Base-by-base conservation (phyloP, 2,888 invertebrate species). In the Drosophila peninsularis region DNA sequence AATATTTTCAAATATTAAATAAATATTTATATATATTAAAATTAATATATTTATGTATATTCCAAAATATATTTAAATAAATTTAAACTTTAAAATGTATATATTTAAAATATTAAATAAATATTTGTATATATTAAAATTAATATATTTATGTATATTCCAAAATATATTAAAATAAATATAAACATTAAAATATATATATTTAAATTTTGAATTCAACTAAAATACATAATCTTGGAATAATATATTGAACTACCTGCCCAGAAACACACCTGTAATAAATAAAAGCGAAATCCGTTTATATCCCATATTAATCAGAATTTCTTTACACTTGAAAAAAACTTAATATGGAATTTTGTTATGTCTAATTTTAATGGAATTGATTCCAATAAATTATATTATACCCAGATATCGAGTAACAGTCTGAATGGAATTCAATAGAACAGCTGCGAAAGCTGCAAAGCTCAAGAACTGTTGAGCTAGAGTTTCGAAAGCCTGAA, bases 381-480 rank as follows among this genome's bases (percentile, higher is more conserved):
- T 9, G n/a, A 21, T 14, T 24, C 19, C 0, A 24, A 1, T 9
- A 2, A 34, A 17, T 11, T 1, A 34, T 3, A 11, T 45, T 34
- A 17, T 36, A 32, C 19, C 9, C 37, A 19, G 39, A 1, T 17
- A 53, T 49, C 36, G 10, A 13, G 14, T 11, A 21, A 11, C 37
- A 41, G 55, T 32, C 21, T 27, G 3, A 21, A 24, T 27, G 0
- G 7, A n/a, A 44, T 62, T 69, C 21, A n/a, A 27, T 6, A 36
- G 30, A 61, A 50, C 55, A 72, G 47, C 56, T 73, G 67, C 21
- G 10, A 21, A 1, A 24, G 4, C n/a, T 19, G 3, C n/a, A 24
- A 24, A 1, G 10, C 45, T 30, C 9, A 67, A n/a, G 17, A 32
- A 5, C 39, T 49, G 5, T 37, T 34, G 19, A 24, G 21, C 39